A percentile compares a stretch with the other conserved stretches of the same genome.
Conservation (phyloP, 2,113 vertebrate genomes). For the Oncorhynchus tshawytscha region DNA sequence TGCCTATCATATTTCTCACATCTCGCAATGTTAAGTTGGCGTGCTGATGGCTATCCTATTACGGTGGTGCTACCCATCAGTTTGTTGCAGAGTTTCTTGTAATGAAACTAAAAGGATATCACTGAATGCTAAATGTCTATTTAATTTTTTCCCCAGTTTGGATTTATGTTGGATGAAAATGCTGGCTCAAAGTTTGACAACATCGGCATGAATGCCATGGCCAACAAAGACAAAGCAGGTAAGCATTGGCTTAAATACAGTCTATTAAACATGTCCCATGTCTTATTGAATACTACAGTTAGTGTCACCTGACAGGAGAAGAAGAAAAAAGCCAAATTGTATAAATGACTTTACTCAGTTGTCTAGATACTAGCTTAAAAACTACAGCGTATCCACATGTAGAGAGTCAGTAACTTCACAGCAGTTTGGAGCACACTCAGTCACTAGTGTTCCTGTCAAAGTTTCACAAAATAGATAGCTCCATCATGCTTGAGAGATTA, state of each 20-base stretch:
- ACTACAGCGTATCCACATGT: not conserved
- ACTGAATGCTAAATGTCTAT: conserved; percentile 16
- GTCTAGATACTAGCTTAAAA: conserved; percentile 50
- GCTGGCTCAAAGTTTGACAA: conserved; percentile 85
- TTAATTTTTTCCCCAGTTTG: conserved; percentile 88
- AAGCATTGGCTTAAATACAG: conserved; percentile 70
- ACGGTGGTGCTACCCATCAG: not conserved
- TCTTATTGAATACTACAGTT: conserved; percentile 47
- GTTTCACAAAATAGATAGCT: too few species aligned
- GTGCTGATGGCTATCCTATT: not conserved
- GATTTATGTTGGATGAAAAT: conserved; percentile 92
- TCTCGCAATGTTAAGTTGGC: too few species aligned
- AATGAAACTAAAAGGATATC: not conserved
- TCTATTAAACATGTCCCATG: conserved; percentile 77
- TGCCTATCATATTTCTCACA: not conserved
- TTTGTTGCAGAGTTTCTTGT: not conserved
- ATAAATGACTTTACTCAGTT: conserved; percentile 62
- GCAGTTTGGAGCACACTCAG: conserved; percentile 38
- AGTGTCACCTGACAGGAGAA: not conserved
- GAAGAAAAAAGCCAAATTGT: conserved; percentile 35
- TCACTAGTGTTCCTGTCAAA: not conserved
- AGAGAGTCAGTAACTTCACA: conserved; percentile 28
- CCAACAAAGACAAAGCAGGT: conserved; percentile 93
- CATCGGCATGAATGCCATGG: conserved; percentile 88
- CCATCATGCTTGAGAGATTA: too few species aligned